phyloP scores from a whole-genome alignment of 1,140 invertebrate species.

The Pygmarrhopalites habei region DNA sequence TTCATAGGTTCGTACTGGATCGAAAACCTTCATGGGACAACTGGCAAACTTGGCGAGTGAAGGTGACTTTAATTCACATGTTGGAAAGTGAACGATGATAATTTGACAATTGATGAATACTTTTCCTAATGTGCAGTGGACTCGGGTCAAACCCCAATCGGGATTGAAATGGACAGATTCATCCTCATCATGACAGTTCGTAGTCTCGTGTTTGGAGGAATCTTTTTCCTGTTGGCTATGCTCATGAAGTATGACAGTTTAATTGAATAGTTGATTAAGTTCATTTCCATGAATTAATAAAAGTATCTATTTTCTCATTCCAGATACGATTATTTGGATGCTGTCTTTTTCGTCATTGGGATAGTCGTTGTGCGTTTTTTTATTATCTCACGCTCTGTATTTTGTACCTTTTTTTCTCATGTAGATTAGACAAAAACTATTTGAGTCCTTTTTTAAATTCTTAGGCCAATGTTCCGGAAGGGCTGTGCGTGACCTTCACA shows the following conservation, averaged over 20 bases:
- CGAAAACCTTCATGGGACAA: slow-evolving; percentile 73
- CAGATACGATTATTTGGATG: slow-evolving; percentile 61
- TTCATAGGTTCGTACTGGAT: slow-evolving; percentile 72
- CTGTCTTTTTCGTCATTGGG: slow-evolving; percentile 73
- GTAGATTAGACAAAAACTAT: too few species aligned
- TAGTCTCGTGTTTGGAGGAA: slow-evolving; percentile 61
- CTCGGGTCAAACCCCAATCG: slow-evolving; percentile 69
- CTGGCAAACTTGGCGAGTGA: slow-evolving; percentile 71
- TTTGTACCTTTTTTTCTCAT: too few species aligned
- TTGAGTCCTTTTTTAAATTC: too few species aligned
- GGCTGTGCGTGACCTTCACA: slow-evolving; percentile 28
- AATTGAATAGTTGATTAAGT: too few species aligned
- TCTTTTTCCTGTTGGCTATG: slow-evolving; percentile 68
- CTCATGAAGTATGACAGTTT: too few species aligned
- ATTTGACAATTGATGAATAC: too few species aligned
- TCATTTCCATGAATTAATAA: too few species aligned
- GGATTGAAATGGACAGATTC: slow-evolving; percentile 73
- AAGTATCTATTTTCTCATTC: too few species aligned
- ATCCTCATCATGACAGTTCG: slow-evolving; percentile 71
- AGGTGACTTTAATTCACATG: too few species aligned
- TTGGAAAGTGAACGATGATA: too few species aligned
- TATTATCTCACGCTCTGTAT: too few species aligned
- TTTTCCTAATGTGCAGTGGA: too few species aligned
- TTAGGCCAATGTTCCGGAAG: slow-evolving; percentile 77
- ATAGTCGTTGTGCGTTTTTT: slow-evolving; percentile 60